phyloP scores from a whole-genome alignment of 2,113 vertebrate genomes.

The Anser brachyrhynchus region DNA sequence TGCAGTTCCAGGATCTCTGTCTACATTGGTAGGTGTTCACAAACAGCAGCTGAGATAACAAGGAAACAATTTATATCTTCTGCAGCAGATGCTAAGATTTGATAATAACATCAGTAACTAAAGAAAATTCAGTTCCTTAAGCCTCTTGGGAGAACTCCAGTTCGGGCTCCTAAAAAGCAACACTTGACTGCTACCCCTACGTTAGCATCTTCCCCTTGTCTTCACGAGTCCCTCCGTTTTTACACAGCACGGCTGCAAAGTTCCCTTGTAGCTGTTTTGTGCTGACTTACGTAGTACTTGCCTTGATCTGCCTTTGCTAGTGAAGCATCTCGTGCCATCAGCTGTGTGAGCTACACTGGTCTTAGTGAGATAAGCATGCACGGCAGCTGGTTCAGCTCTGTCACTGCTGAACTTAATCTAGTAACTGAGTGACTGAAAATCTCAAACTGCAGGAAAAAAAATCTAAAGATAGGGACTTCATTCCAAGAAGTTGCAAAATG shows the following conservation, averaged over 20 bases:
- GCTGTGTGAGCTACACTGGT: rapidly evolving
- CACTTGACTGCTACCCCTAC: neutral
- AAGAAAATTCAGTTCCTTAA: neutral
- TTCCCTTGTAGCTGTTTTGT: neutral
- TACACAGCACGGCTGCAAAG: neutral
- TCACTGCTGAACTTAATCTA: neutral
- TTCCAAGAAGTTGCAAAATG: neutral
- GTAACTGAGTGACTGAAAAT: neutral
- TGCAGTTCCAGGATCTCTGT: neutral
- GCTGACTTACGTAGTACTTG: neutral
- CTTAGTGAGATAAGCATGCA: neutral
- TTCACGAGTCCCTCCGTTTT: neutral
- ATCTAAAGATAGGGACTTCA: neutral
- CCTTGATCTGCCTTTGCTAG: neutral
- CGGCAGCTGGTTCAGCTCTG: neutral
- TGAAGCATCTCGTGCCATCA: neutral
- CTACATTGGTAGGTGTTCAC: neutral
- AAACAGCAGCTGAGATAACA: neutral
- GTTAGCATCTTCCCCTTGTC: neutral
- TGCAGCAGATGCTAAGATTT: neutral
- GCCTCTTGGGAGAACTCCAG: neutral
- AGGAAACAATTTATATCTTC: neutral
- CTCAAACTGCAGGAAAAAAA: neutral
- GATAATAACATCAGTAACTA: neutral
- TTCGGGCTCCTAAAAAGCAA: neutral